Evolutionary conservation across 35 echinoderm and acorn worm genomes (phyloP).

Genomic region (Hemicentrotus pulcherrimus): DNA sequence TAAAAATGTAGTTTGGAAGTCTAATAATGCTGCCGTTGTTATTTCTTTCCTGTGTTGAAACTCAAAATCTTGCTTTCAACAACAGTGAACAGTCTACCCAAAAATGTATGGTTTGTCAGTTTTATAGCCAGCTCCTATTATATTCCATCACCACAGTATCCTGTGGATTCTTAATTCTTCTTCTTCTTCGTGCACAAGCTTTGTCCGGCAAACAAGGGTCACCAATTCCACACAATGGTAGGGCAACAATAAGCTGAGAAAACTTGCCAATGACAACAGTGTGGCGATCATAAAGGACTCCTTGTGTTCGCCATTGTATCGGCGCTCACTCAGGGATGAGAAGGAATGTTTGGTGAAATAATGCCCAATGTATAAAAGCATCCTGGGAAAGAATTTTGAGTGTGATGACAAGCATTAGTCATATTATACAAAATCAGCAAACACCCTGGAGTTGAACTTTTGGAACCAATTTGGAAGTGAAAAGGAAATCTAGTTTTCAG

Average conservation of each 20-base stretch:
- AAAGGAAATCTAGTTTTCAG: neutral
- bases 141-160: neutral
- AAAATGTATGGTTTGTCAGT: neutral
- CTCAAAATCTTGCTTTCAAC: neutral
- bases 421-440: neutral
- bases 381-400: neutral
- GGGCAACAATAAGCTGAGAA: neutral
- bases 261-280: constrained; percentile 34
- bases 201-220: constrained; percentile 20
- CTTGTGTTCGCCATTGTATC: neutral
- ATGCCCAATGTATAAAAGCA: neutral
- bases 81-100: neutral
- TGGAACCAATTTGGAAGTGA: neutral
- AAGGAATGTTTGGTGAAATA: neutral
- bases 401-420: neutral
- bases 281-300: constrained; percentile 16
- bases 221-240: constrained; percentile 30
- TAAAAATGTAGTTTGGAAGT: neutral
- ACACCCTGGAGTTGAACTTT: neutral
- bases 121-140: neutral
- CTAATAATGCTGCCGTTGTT: neutral
- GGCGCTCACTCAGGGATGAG: neutral
- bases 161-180: neutral
- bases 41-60: neutral
- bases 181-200: neutral